Evolutionary conservation across 2,797 vertebrate genomes (phyloP).

Genomic region (Sebastes alutus): DNA sequence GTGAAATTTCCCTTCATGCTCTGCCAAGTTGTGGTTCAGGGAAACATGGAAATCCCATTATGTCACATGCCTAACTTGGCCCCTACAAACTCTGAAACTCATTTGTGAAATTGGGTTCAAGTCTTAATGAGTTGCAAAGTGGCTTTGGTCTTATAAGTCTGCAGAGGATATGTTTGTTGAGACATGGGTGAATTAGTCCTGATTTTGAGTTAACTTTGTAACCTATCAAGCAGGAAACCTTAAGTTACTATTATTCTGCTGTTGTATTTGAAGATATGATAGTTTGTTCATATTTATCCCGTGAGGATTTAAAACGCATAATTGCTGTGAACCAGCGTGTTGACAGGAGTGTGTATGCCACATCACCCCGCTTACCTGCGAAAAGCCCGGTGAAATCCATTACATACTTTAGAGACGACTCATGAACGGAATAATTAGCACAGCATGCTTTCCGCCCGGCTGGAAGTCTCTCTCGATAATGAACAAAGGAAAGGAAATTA

Average conservation of each 20-base stretch:
- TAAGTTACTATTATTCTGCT: conserved; percentile 1
- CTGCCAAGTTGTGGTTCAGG: conserved; percentile 78
- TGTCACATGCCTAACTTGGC: conserved; percentile 76
- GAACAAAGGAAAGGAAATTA: conserved; percentile 97
- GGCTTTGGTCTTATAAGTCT: conserved; percentile 56
- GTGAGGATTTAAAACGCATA: conserved; percentile 28
- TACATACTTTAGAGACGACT: conserved; percentile 93
- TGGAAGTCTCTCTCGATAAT: conserved; percentile 97
- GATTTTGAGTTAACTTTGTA: conserved; percentile 48
- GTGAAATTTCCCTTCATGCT: conserved; percentile 77
- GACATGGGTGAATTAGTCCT: conserved; percentile 14
- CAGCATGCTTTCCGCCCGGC: conserved; percentile 95
- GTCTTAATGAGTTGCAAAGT: conserved; percentile 74
- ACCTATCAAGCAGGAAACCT: conserved; percentile 7
- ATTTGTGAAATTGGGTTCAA: conserved; percentile 75
- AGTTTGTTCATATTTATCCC: conserved; percentile 9
- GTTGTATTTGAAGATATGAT: conserved; percentile 6
- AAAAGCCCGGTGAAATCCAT: conserved; percentile 93
- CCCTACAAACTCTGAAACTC: conserved; percentile 73
- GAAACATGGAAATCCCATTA: conserved; percentile 80
- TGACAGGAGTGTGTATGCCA: conserved; percentile 48
- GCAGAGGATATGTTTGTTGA: conserved; percentile 61
- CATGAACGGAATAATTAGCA: conserved; percentile 95
- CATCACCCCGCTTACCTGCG: conserved; percentile 85
- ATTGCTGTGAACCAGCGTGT: conserved; percentile 44